These are phyloP conservation scores for Cotesia vestalis DNA, from an alignment of 1,140 invertebrate species.

Conservation along the genomic window DNA sequence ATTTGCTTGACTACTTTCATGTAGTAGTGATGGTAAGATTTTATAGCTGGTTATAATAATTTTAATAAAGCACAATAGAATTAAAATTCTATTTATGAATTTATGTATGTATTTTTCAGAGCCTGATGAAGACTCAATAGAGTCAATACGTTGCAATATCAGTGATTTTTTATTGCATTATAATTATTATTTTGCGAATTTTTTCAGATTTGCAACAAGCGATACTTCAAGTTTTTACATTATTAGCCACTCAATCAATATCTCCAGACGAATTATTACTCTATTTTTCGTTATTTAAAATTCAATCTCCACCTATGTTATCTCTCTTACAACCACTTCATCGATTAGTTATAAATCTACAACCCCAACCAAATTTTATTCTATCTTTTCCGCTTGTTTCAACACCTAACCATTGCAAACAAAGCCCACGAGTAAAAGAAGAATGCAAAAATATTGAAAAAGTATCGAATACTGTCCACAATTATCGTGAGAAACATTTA, in stretches of 20 bases:
- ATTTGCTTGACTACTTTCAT: no score
- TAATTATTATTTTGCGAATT: slow-evolving; percentile 2
- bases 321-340: slow-evolving; percentile 66
- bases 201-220: slow-evolving; percentile 69
- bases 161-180: no score
- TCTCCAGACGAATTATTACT: slow-evolving; percentile 66
- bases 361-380: slow-evolving; percentile 69
- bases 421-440: slow-evolving; percentile 36
- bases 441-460: slow-evolving; percentile 53
- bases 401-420: slow-evolving; percentile 29
- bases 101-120: no score
- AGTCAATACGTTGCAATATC: no score
- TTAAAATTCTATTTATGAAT: no score
- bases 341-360: slow-evolving; percentile 62
- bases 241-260: slow-evolving; percentile 68
- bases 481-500: slow-evolving; percentile 57
- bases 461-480: slow-evolving; percentile 53
- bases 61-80: no score
- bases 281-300: slow-evolving; percentile 69
- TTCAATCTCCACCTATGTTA: slow-evolving; percentile 64
- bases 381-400: slow-evolving; percentile 66
- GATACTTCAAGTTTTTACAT: slow-evolving; percentile 69
- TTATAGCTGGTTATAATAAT: no score
- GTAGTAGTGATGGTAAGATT: no score
- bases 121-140: no score